Base-by-base conservation (phyloP, 2,888 invertebrate species). In the Melipona bicolor region DNA sequence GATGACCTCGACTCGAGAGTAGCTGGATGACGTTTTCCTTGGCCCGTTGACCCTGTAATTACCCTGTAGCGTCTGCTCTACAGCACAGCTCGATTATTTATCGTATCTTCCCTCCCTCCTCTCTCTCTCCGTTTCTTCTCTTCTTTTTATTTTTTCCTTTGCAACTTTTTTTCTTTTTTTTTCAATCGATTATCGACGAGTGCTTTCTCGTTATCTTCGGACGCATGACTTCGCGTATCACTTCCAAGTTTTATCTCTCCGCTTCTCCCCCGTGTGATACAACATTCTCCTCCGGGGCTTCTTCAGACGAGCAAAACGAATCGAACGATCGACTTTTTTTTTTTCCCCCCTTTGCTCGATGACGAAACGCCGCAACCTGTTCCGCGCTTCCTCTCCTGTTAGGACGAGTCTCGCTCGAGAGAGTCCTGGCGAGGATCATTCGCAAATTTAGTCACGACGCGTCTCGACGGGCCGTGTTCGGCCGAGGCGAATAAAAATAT, bases 41-140 rank as follows among this genome's bases (percentile, higher is more conserved):
- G 89, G 88, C 89, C 89, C 85, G 89, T 89, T 89, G 89, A 89
- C 89, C 89, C 89, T 89, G 89, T 89, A 88, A 88, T 89, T 89
- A 86, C 88, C 85, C 84, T 85, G 74, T 84, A 87, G 70, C 83
- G 89, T 86, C 79, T 81, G 83, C 81, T 82, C 74, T 79, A 81
- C 79, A 72, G 77, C 62, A 83, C 81, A 80, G 68, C 43, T 75
- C 84, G 70, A 62, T 59, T 80, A 86, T 87, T 88, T 89, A 88
- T 89, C 86, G 83, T 65, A 36, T 54, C 73, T 43, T 67, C 82
- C 65, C 50, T 27, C 36, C 49, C 32, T n/a, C 32, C 68, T 11
- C 54, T 19, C 27, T 52, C 13, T 24, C 43, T 0, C 27, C 9
- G 24, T 19, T 68, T 32, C 68, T 32, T 9, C 36, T 36, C 50